Percentiles rank a stretch among this genome's conserved stretches.
phyloP scores from a whole-genome alignment of 1,140 invertebrate genomes.

The Drosophila ironensis region DNA sequence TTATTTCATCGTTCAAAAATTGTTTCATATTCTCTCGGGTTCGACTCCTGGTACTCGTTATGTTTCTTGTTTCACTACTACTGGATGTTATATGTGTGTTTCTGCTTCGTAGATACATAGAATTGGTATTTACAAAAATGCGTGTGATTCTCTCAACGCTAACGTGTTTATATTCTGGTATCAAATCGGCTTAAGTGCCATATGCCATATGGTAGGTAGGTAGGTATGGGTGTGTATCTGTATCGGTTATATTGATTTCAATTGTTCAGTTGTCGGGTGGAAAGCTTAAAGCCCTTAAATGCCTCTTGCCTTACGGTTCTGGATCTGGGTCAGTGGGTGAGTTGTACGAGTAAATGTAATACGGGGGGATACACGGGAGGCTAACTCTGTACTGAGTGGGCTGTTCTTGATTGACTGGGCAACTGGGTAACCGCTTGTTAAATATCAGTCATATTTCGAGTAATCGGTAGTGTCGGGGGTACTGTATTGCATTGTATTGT shows the following conservation, averaged over 20 bases:
- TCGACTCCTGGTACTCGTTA: conserved; percentile 26
- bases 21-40: conserved; percentile 24
- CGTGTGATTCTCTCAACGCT: background rate
- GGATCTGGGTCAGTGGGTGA: conserved; percentile 43
- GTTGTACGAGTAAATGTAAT: too few species aligned
- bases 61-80: conserved; percentile 52
- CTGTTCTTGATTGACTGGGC: conserved; percentile 41
- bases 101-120: conserved; percentile 16
- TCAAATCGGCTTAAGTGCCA: conserved; percentile 41
- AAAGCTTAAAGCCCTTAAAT: conserved; percentile 35
- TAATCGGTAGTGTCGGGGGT: conserved; percentile 28
- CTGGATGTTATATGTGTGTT: conserved; percentile 38
- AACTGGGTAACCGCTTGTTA: conserved; percentile 35
- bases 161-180: conserved; percentile 36
- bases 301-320: background rate
- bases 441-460: conserved; percentile 61
- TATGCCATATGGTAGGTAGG: too few species aligned
- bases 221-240: conserved; percentile 9
- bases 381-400: too few species aligned
- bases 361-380: too few species aligned
- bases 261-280: conserved; percentile 15
- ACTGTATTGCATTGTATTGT: too few species aligned
- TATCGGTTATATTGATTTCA: conserved; percentile 22
- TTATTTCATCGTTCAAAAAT: conserved; percentile 64
- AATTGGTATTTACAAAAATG: conserved; percentile 64